These are phyloP conservation scores for Podocnemis expansa DNA, from an alignment of 2,113 vertebrate genomes.

Conservation along the genomic window DNA sequence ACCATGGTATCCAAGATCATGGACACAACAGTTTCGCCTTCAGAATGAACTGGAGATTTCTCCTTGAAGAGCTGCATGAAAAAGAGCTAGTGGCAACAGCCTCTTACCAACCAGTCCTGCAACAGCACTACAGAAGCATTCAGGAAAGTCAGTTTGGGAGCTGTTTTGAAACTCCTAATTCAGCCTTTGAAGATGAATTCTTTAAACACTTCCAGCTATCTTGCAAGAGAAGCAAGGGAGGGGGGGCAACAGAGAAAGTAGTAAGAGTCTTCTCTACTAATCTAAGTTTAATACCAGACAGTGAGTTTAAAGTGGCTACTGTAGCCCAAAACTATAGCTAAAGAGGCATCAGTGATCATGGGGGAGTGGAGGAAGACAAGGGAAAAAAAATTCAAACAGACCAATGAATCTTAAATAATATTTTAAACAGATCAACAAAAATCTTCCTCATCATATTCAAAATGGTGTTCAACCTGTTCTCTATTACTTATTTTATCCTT, in stretches of 20 bases:
- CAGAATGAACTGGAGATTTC: conserved; percentile 31
- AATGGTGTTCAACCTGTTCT: background rate
- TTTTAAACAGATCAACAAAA: background rate
- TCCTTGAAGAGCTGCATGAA: accelerated
- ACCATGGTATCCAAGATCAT: background rate
- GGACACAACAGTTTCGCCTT: background rate
- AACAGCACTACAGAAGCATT: background rate
- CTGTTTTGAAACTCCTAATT: background rate
- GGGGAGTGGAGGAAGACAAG: background rate
- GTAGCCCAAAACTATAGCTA: background rate
- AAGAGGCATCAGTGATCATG: background rate
- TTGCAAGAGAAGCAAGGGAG: background rate
- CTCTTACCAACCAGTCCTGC: background rate
- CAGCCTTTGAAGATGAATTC: background rate
- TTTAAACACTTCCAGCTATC: background rate
- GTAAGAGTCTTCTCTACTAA: background rate
- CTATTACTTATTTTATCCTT: background rate
- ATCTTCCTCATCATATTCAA: background rate
- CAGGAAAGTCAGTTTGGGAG: background rate
- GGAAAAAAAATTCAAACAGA: background rate
- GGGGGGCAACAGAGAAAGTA: background rate
- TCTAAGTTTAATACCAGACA: background rate
- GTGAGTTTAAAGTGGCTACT: background rate
- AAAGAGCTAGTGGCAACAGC: background rate
- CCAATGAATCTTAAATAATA: background rate